phyloP scores from a whole-genome alignment of 2,797 vertebrate genomes.

The Oryzias sinensis region DNA sequence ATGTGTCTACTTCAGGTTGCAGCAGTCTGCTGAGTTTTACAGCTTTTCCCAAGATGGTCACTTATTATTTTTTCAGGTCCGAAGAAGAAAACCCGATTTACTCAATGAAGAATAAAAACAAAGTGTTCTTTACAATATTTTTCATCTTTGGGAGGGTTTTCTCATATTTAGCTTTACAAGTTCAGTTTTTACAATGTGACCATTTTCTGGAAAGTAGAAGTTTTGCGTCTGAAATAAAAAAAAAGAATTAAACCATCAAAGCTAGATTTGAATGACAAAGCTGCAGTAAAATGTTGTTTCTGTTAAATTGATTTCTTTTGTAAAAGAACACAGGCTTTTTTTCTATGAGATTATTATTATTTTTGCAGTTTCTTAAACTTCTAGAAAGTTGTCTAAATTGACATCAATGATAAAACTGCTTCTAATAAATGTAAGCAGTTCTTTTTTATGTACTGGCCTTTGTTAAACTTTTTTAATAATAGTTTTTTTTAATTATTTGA shows the following conservation, averaged over 20 bases:
- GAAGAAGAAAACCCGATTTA: constrained; percentile 32
- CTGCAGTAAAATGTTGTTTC: constrained; percentile 31
- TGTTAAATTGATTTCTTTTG: constrained; percentile 48
- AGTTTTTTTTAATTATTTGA: constrained; percentile 33
- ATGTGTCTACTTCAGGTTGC: constrained; percentile 27
- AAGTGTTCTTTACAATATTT: too few species aligned
- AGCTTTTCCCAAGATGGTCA: constrained; percentile 40
- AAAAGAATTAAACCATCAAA: constrained; percentile 33
- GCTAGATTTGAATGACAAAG: constrained; percentile 34
- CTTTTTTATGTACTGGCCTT: constrained; percentile 37
- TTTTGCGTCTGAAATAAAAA: constrained; percentile 39
- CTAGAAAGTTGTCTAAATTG: constrained; percentile 21
- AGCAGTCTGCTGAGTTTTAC: constrained; percentile 43
- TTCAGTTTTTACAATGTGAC: constrained; percentile 32
- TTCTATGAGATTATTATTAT: constrained; percentile 30
- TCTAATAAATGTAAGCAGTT: constrained; percentile 21
- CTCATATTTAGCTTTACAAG: too few species aligned
- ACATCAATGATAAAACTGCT: constrained; percentile 9
- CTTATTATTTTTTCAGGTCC: constrained; percentile 49
- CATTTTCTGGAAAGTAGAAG: constrained; percentile 32
- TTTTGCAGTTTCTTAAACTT: constrained; percentile 46
- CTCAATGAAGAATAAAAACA: constrained; percentile 37
- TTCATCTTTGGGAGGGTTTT: too few species aligned
- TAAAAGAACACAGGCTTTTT: constrained; percentile 25
- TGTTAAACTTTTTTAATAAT: constrained; percentile 42